Conservation (phyloP, 2,888 invertebrate species). For the Drosophila neutralis region DNA sequence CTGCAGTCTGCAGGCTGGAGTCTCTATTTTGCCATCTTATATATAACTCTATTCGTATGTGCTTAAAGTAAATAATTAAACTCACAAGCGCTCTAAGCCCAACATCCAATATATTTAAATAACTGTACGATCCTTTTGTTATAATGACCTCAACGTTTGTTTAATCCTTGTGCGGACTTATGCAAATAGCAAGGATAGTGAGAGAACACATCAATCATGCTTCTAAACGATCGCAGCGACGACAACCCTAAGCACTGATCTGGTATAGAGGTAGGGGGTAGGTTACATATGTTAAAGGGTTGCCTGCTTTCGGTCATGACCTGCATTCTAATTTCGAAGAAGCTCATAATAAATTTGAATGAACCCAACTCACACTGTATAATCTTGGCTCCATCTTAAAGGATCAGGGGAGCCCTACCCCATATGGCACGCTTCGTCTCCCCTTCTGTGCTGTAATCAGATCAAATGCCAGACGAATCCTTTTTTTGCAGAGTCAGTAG, state of each 20-base stretch:
- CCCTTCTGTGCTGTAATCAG: conserved; percentile 29
- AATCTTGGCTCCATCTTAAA: conserved; percentile 44
- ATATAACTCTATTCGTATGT: too few species aligned
- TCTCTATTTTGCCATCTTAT: background rate
- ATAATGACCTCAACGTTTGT: too few species aligned
- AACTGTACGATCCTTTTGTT: too few species aligned
- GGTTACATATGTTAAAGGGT: conserved; percentile 35
- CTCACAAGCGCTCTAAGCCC: too few species aligned
- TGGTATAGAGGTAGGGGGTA: conserved; percentile 7
- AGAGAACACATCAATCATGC: conserved; percentile 68
- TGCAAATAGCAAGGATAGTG: conserved; percentile 60
- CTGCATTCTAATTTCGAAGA: conserved; percentile 65
- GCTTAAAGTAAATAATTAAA: too few species aligned
- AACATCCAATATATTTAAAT: too few species aligned
- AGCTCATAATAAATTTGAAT: conserved; percentile 40
- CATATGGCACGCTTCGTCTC: conserved; percentile 13
- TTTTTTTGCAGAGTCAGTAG: conserved; percentile 35
- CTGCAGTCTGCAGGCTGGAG: background rate
- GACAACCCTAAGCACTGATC: conserved; percentile 21
- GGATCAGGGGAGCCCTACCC: background rate
- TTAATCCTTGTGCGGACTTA: conserved; percentile 61
- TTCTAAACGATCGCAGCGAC: conserved; percentile 56
- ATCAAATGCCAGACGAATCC: conserved; percentile 55
- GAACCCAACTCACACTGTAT: background rate
- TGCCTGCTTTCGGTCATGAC: conserved; percentile 47